Base-by-base conservation (phyloP, 2,797 vertebrate species). In the Notamacropus eugenii region DNA sequence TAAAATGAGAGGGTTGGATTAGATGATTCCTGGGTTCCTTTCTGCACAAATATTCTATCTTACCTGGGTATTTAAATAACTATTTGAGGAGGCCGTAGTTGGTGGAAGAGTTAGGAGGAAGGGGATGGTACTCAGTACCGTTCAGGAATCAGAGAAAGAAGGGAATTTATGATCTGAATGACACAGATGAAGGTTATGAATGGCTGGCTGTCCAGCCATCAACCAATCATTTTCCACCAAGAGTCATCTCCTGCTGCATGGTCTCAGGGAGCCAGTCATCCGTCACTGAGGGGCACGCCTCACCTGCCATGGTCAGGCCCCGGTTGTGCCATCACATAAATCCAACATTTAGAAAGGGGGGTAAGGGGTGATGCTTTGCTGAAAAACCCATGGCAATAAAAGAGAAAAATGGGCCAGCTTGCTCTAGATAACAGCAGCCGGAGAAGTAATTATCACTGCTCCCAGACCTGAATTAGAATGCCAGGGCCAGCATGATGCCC, bases 331-430 rank as follows among this genome's bases (percentile, higher is more conserved):
- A 95, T 90, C 97, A 97, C 90, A 97, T 97, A 97, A 97, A 97
- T 95, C 59, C 96, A 46, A 90, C 54, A 0, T 97, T 98, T 95
- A 92, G 96, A 96, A 94, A 96, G 97, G 95, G 5, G 92, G 94
- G 91, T 52, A 92, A 94, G 87, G 90, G 82, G 3, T 92, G 97
- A 97, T 96, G 93, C 91, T 93, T 95, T 95, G 96, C 97, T 97
- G 97, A 97, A 97, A 82, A 97, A 95, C 0, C 90, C 91, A 54
- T 52, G 92, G 96, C 94, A 97, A 96, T 98, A 98, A 98, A 98
- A 96, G 97, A 98, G 98, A 98, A 97, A 97, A 98, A 98, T 93
- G 95, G 97, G 94, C 95, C 22, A 50, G 93, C 93, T 98, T 5
- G 58, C 94, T 92, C 97, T 93, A 0, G 92, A 95, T 96, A 98